Percentiles rank a stretch among this genome's conserved stretches.
Conservation (phyloP, 2,113 vertebrate species). For the Elephantulus edwardii region DNA sequence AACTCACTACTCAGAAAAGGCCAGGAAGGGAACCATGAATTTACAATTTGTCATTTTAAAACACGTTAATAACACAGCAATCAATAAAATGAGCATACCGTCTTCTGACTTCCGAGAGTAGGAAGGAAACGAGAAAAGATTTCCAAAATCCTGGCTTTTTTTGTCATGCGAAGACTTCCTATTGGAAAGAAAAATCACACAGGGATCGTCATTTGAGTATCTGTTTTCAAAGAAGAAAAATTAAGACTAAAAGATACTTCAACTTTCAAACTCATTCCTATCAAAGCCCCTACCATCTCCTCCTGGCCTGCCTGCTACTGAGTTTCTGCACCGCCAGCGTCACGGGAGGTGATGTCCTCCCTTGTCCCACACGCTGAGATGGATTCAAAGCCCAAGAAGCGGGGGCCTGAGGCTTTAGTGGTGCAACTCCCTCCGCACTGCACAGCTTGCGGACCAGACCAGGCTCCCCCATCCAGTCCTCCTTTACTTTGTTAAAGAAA, state of each 20-base stretch:
- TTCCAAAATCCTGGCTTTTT: slow-evolving; percentile 87
- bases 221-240: slow-evolving; percentile 13
- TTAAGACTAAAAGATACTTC: not conserved
- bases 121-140: slow-evolving; percentile 87
- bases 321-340: too few species aligned
- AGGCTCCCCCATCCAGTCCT: too few species aligned
- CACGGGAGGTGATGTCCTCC: too few species aligned
- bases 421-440: too few species aligned
- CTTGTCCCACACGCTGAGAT: too few species aligned
- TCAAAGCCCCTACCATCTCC: too few species aligned
- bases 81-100: slow-evolving; percentile 84
- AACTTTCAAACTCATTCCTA: too few species aligned
- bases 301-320: too few species aligned
- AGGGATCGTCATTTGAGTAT: not conserved
- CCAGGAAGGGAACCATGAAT: not conserved
- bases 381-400: too few species aligned
- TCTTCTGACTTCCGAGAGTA: slow-evolving; percentile 93
- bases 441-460: too few species aligned
- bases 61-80: not conserved
- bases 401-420: too few species aligned
- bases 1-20: not conserved
- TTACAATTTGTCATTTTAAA: not conserved
- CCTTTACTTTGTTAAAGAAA: slow-evolving; percentile 25
- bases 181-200: slow-evolving; percentile 62
- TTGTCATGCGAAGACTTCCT: slow-evolving; percentile 88